Evolutionary conservation across 2,888 invertebrate species (phyloP), one percentile per base, ranked within the genome.

Genomic region (Gastracanthus pulcherrimus): DNA sequence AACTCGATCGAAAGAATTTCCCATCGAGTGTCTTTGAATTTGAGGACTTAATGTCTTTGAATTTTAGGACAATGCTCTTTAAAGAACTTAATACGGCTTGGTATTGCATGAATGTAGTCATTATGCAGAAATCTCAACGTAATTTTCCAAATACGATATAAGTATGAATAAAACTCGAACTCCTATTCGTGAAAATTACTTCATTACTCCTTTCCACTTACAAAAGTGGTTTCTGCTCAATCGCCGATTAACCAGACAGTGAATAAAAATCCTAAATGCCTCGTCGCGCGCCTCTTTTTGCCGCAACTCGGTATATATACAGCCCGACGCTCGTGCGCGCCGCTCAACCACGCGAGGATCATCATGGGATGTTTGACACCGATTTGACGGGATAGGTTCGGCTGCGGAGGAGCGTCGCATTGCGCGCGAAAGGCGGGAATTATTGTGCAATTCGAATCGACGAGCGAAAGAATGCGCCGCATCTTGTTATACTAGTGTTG

Each of bases 361-460:
- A 9, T 38, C 64, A 36, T 5, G 36, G 36, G n/a, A 36, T 23
- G 64, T 36, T 64, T 26, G 26, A 66, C 41, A 41, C 38, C 16
- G 26, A 38, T 26, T 66, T 66, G 38, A 41, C 66, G 41, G 26
- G 13, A n/a, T n/a, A n/a, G n/a, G 26, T 41, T 38, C 38, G 23
- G 38, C 23, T 23, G n/a, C n/a, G 36, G 7, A 38, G 23, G 13
- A 16, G 23, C 38, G 23, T 38, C 38, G 4, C 55, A n/a, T n/a
- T n/a, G 23, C 26, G 26, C 64, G 38, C 64, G 66, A 66, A 41
- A 66, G 66, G 66, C 6, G 16, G 38, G 41, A 38, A 41, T 66
- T 34, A 66, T 66, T 66, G 26, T 26, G 66, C 66, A 41, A 66
- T 66, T 66, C 26, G 41, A 66, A 66, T 66, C 41, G 66, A 66